Evolutionary conservation across 2,888 invertebrate genomes (phyloP).

Genomic region (Thereva nobilitata): DNA sequence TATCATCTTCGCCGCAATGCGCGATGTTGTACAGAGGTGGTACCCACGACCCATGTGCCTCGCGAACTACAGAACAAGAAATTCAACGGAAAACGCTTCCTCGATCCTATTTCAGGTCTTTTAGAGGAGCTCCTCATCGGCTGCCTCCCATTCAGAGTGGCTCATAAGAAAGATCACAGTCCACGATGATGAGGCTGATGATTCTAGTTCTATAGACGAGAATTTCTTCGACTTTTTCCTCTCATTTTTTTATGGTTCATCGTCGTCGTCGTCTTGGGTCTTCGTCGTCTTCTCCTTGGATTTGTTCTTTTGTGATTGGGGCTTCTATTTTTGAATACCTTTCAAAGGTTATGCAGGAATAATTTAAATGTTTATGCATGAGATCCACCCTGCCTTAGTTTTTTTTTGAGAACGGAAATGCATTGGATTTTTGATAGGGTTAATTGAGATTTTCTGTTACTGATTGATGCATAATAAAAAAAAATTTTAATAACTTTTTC

Average conservation of each 20-base stretch:
- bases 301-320: slow-evolving; percentile 25
- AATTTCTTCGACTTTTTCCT: slow-evolving; percentile 18
- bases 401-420: background rate
- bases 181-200: slow-evolving; percentile 27
- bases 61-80: slow-evolving; percentile 16
- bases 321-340: slow-evolving; percentile 8
- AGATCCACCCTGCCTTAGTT: too few relatives aligned
- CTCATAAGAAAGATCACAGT: slow-evolving; percentile 12
- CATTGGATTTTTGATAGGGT: background rate
- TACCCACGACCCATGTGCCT: slow-evolving; percentile 32
- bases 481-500: too few relatives aligned
- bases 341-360: slow-evolving; percentile 14
- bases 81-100: slow-evolving; percentile 32
- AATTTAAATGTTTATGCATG: slow-evolving; percentile 16
- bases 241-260: too few relatives aligned
- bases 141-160: slow-evolving; percentile 11
- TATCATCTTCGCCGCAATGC: slow-evolving; percentile 22
- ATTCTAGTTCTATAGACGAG: slow-evolving; percentile 32
- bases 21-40: slow-evolving; percentile 19
- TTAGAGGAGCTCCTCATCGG: background rate
- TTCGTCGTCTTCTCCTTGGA: slow-evolving; percentile 15
- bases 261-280: too few relatives aligned
- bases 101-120: slow-evolving; percentile 10
- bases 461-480: too few relatives aligned
- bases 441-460: background rate